Evolutionary conservation across 2,888 invertebrate species (phyloP).

Genomic region (Poecilobothrus nobilitatus): DNA sequence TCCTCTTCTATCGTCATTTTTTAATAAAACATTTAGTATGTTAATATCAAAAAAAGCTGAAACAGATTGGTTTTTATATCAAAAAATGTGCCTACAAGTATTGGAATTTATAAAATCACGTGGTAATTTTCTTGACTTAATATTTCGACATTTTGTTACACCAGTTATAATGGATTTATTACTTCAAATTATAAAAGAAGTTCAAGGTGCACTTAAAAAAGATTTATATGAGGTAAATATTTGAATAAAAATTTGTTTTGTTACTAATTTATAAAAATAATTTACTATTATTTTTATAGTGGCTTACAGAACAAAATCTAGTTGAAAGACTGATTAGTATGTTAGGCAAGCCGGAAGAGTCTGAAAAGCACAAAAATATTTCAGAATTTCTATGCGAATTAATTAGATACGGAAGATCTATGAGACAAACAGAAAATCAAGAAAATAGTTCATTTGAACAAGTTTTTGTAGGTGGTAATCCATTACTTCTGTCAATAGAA

Average conservation of each 20-base stretch:
- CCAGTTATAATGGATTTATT: slow-evolving; percentile 92
- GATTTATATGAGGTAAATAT: slow-evolving; percentile 58
- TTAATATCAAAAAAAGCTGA: slow-evolving; percentile 80
- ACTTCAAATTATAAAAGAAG: slow-evolving; percentile 72
- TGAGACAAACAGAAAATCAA: slow-evolving; percentile 50
- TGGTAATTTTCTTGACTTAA: slow-evolving; percentile 75
- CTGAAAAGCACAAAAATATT: slow-evolving; percentile 76
- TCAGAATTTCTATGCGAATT: slow-evolving; percentile 83
- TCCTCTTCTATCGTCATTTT: slow-evolving; percentile 89
- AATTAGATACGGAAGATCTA: slow-evolving; percentile 54
- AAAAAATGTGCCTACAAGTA: slow-evolving; percentile 84
- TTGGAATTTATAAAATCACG: slow-evolving; percentile 84
- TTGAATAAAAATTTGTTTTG: slow-evolving; percentile 36
- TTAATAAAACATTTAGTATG: slow-evolving; percentile 88
- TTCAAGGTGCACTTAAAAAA: slow-evolving; percentile 63
- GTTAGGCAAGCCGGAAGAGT: slow-evolving; percentile 55
- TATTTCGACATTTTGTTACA: slow-evolving; percentile 84
- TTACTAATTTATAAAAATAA: too few species aligned
- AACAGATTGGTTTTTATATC: slow-evolving; percentile 89
- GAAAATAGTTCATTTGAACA: slow-evolving; percentile 47
- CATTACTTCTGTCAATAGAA: slow-evolving; percentile 64
- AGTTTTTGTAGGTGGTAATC: slow-evolving; percentile 48
- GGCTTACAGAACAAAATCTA: slow-evolving; percentile 81
- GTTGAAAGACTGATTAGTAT: slow-evolving; percentile 68
- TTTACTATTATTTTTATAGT: slow-evolving; percentile 49